Evolutionary conservation across 92 coral and sea anemone species (phyloP).

Genomic region (Nematostella vectensis): DNA sequence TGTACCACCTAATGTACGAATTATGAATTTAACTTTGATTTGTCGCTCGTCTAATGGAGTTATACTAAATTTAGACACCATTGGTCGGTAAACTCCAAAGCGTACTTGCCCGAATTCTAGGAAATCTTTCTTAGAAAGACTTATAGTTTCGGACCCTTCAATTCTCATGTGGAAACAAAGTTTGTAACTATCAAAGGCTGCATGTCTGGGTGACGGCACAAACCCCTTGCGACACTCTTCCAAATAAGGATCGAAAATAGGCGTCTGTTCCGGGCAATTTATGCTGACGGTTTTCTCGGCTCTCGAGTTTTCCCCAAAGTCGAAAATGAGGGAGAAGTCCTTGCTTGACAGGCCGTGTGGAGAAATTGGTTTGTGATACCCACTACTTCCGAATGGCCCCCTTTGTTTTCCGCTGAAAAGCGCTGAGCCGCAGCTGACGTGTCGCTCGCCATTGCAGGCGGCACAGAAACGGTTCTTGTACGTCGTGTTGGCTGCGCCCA

Average conservation of each 20-base stretch:
- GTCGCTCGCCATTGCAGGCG: not conserved
- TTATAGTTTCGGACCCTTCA: not conserved
- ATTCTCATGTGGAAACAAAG: not conserved
- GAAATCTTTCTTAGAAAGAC: not conserved
- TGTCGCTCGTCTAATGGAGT: not conserved
- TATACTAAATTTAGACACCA: not conserved
- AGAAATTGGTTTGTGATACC: too few relatives aligned
- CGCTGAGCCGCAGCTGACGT: not conserved
- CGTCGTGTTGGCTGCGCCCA: not conserved
- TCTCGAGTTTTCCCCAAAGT: not conserved
- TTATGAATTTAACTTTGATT: not conserved
- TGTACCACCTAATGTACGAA: not conserved
- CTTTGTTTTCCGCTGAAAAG: not conserved
- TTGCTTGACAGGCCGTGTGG: too few relatives aligned
- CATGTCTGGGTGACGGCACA: slow-evolving; percentile 7
- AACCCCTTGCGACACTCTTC: slow-evolving; percentile 22
- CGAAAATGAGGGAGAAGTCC: slow-evolving; percentile 12
- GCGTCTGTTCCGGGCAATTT: slow-evolving; percentile 3
- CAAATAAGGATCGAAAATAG: slow-evolving; percentile 21
- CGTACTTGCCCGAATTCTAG: not conserved
- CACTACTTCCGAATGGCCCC: not conserved
- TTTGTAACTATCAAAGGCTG: slow-evolving; percentile 10
- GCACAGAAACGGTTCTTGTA: not conserved
- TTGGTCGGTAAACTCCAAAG: not conserved
- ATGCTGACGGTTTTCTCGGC: not conserved